Evolutionary conservation across 2,113 vertebrate species (phyloP), one percentile per base, ranked within the genome.

Genomic region (Malurus cyaneus): DNA sequence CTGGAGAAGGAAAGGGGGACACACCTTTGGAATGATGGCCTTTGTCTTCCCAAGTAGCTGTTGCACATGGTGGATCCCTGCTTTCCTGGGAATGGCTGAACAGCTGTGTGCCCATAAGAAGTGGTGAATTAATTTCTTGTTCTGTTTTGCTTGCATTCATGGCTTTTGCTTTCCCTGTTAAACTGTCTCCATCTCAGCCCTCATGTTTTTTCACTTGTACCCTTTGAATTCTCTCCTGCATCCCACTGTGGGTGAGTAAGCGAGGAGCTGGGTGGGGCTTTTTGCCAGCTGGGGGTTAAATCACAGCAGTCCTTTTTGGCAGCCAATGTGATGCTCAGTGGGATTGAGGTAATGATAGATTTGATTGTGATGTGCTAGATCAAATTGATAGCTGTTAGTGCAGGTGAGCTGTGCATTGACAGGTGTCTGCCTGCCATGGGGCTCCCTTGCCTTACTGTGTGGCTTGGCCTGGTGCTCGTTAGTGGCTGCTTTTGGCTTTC

Each of bases 31-130:
- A 42, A 8, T 49, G 56, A 41, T 62, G 25, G 31, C 32, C 21
- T 70, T 69, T 56, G 41, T 62, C 34, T 44, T 70, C 49, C 21
- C 34, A 26, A 32, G 41, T 32, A 69, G 56, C 29, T 69, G 25
- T 69, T 34, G 18, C 0, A 0, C 31, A 8, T 4, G 4, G 3
- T 34, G 31, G 49, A 54, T 14, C 41, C 18, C 17, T 36, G 34
- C 42, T 77, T 49, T 70, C 10, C 31, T 56, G 49, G 14, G 31
- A 21, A 32, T 42, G 53, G 28, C 60, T 74, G 49, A 69, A 36
- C 50, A 36, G 18, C 62, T 42, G 8, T 31, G 8, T 49, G 31
- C 12, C 49, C 56, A 8, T 32, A 31, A 1, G 1, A 56, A 9
- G 8, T 42, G 25, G 20, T 36, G 42, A 34, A 49, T 49, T 1